Conservation (phyloP, 2,888 invertebrate genomes). For the Drosophila parthenogenetica region DNA sequence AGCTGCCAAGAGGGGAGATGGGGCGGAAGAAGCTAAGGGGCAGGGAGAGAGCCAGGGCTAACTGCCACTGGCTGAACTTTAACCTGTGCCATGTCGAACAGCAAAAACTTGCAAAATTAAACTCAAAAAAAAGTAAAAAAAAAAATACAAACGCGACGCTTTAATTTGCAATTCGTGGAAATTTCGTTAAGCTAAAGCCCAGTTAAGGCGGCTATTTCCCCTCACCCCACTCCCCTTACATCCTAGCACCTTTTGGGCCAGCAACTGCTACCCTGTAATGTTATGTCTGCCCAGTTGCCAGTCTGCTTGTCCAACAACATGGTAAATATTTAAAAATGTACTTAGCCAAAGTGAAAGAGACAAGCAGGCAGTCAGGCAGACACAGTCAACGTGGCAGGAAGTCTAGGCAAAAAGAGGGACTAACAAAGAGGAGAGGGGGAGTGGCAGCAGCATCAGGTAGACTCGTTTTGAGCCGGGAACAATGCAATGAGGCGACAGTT, state of each 20-base stretch:
- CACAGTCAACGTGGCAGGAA: neutral
- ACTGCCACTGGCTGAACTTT: constrained; percentile 74
- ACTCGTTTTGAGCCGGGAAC: constrained; percentile 34
- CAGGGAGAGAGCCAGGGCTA: constrained; percentile 27
- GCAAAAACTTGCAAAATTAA: constrained; percentile 18
- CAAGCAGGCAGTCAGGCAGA: constrained; percentile 43
- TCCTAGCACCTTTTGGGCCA: neutral
- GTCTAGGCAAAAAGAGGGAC: neutral
- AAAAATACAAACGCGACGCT: constrained; percentile 58
- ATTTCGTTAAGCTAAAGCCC: constrained; percentile 69
- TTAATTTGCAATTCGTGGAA: constrained; percentile 83
- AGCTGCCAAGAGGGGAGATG: neutral
- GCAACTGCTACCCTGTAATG: constrained; percentile 5
- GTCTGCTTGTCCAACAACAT: constrained; percentile 64
- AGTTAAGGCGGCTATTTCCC: constrained; percentile 48
- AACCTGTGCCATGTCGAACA: constrained; percentile 52
- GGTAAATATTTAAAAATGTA: constrained; percentile 80
- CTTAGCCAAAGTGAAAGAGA: constrained; percentile 78
- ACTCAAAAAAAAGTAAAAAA: constrained; percentile 19
- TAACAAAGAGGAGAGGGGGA: neutral
- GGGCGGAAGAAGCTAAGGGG: constrained; percentile 12
- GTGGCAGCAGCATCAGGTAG: constrained; percentile 2
- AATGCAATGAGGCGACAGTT: constrained; percentile 70
- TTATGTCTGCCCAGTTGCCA: constrained; percentile 43
- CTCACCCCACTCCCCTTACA: neutral